Base-by-base conservation (phyloP, 2,888 invertebrate species). In the Leptopilina syphax region DNA sequence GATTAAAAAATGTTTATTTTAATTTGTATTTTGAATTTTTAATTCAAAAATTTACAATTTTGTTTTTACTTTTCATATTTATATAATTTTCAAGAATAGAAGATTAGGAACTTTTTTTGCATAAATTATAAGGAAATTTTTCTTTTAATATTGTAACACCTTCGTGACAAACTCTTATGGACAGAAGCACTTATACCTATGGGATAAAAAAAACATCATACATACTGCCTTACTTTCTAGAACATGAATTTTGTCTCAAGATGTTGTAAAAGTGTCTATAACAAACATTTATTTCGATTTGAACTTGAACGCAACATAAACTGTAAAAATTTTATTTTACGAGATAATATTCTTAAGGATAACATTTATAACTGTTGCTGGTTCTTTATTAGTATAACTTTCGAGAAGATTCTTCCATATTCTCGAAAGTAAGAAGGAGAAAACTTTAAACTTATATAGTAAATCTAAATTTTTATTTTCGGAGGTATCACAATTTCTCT, bases 231-330 rank as follows among this genome's bases (percentile, higher is more conserved):
- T 54, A 54, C 54, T 70, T 73, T 34, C 57, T 9, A 73, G 41
- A 57, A 34, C 73, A 73, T 73, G 34, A 57, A 73, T 73, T 73
- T 57, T 54, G 34, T 27, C 34, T 73, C 5, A n/a, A 57, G 57
- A 73, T n/a, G 41, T 65, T 65, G 65, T 57, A 6, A 57, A 73
- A 73, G 34, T 1, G 34, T 57, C 50, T 50, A 57, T n/a, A 34
- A 34, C n/a, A 73, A 73, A 3, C 54, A 34, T 57, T 57, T 41
- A 73, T 73, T 34, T 73, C 54, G 54, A 57, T 57, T 73, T 9
- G 8, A 34, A 57, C 63, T 63, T 63, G 63, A 24, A 63, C 24
- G 63, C 6, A 63, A 63, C 63, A 24, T 9, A 24, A 63, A 63
- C 24, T 63, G 24, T 9, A 24, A 18, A 60, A 63, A n/a, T 63